Conservation (phyloP, 1,140 invertebrate species). For the Pseudachorutes palmiensis region DNA sequence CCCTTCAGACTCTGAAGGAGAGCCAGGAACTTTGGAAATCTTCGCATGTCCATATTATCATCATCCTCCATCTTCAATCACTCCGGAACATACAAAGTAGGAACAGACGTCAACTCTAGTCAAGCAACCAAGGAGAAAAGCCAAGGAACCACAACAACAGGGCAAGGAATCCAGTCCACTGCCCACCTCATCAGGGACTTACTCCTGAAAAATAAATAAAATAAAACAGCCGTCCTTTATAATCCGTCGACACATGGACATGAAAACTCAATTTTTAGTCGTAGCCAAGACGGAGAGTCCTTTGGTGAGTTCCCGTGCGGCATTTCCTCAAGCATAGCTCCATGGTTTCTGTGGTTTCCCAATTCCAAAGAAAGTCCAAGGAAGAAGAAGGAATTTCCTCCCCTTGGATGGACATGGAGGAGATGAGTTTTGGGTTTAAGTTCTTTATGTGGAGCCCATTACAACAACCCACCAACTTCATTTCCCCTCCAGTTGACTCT, state of each 20-base stretch:
- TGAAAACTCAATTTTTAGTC: conserved; percentile 31
- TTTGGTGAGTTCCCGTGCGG: no score
- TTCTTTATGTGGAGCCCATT: background rate
- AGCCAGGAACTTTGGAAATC: background rate
- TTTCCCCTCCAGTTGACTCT: background rate
- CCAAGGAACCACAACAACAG: background rate
- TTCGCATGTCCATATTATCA: conserved; percentile 16
- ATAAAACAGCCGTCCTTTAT: conserved; percentile 13
- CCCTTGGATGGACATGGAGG: background rate
- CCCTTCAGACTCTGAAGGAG: background rate
- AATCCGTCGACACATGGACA: conserved; percentile 26
- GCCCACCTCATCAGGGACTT: background rate
- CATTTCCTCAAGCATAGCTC: no score
- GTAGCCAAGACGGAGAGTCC: background rate
- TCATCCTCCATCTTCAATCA: conserved; percentile 23
- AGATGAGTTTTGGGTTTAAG: conserved; percentile 2
- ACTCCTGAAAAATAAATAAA: conserved; percentile 5
- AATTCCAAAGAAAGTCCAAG: background rate
- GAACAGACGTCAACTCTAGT: no score
- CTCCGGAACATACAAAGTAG: conserved; percentile 17
- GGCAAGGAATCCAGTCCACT: background rate
- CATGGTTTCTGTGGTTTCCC: conserved; percentile 21
- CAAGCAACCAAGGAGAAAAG: no score
- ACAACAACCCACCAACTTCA: background rate
- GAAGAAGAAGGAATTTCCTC: background rate